Conservation (phyloP, 2,113 vertebrate genomes). For the Zootoca vivipara region DNA sequence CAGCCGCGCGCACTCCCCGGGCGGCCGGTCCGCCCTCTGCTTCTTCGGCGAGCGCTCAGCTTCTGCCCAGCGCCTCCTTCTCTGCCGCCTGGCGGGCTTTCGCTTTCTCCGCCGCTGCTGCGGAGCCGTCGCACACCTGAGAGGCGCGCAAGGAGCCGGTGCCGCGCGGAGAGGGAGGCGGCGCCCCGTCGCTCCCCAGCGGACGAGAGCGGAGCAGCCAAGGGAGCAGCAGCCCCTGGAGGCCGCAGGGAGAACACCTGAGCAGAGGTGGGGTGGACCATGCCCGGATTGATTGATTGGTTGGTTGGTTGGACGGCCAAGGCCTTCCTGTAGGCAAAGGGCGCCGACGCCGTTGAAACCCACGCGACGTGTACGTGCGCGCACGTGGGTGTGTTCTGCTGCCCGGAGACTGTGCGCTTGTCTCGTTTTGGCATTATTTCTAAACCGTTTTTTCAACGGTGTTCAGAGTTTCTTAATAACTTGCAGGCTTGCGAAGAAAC, state of each 20-base stretch:
- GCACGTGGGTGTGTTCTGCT: not conserved
- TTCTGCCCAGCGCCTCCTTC: slow-evolving; percentile 27
- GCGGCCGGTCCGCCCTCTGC: not conserved
- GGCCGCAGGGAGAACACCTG: not conserved
- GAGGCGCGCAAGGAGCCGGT: not conserved
- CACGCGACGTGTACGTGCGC: not conserved
- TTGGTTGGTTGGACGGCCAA: not conserved
- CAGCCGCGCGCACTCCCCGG: slow-evolving; percentile 21
- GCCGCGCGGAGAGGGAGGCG: not conserved
- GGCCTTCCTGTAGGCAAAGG: not conserved
- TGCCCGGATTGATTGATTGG: not conserved
- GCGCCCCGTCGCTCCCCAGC: not conserved
- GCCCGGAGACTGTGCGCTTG: not conserved
- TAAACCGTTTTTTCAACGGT: not conserved
- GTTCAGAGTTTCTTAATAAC: not conserved
- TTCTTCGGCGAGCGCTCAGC: slow-evolving; percentile 30
- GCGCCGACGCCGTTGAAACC: not conserved
- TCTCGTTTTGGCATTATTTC: not conserved
- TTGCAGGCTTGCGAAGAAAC: too few species aligned
- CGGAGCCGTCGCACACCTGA: slow-evolving; percentile 36
- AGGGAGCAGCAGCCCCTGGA: not conserved
- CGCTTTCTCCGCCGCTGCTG: slow-evolving; percentile 53
- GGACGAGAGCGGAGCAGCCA: too few species aligned
- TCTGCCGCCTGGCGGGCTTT: slow-evolving; percentile 49
- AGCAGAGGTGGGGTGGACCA: not conserved